phyloP scores from a whole-genome alignment of 2,888 invertebrate species.

The Slavum lentiscoides region DNA sequence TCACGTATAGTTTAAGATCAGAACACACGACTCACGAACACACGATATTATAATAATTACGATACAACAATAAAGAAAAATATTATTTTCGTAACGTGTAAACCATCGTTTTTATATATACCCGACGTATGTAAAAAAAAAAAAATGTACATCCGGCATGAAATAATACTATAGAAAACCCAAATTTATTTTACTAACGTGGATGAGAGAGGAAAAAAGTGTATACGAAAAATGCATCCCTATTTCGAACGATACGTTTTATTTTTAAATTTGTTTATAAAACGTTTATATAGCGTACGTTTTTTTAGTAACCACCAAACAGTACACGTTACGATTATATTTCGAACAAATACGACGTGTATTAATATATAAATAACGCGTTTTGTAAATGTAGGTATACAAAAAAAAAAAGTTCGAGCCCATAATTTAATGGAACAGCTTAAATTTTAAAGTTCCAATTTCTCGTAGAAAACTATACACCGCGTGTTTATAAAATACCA shows the following conservation, averaged over 20 bases:
- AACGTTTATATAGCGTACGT: not conserved
- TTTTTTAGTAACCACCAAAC: not conserved
- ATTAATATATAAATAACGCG: not conserved
- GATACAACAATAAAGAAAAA: conserved; percentile 7
- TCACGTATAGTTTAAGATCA: conserved; percentile 15
- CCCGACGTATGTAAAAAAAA: not conserved
- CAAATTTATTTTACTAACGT: not conserved
- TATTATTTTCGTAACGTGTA: not conserved
- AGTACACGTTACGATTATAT: not conserved
- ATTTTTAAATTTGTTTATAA: not conserved
- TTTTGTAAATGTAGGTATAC: not conserved
- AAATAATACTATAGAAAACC: not conserved
- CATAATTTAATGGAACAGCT: too few relatives aligned
- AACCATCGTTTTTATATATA: not conserved
- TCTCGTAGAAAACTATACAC: not conserved
- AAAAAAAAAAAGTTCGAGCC: too few relatives aligned
- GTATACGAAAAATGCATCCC: not conserved
- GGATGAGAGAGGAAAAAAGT: not conserved
- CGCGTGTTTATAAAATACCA: not conserved
- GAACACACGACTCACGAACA: conserved; percentile 32
- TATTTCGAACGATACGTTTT: not conserved
- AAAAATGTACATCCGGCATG: not conserved
- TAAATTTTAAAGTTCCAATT: not conserved
- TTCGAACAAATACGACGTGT: too few relatives aligned
- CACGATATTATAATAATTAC: conserved; percentile 23